A percentile compares a stretch with the other conserved stretches of the same genome.
Evolutionary conservation across 2,888 invertebrate genomes (phyloP).

Genomic region (Cephus pygmeus): DNA sequence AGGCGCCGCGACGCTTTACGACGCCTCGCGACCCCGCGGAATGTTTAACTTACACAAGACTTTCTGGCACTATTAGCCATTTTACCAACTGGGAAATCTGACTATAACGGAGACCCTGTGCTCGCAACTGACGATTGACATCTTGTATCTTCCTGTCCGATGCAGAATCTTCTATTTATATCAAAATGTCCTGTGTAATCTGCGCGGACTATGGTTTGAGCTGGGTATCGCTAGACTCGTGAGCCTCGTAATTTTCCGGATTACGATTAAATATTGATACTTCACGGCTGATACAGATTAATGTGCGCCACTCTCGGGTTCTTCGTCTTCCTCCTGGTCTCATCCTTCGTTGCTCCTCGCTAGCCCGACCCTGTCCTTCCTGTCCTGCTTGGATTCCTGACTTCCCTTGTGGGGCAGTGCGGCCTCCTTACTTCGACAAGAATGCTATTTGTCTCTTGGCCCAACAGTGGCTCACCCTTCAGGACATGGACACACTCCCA

Average conservation of each 20-base stretch:
- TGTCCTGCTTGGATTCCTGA: neutral
- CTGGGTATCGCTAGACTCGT: neutral
- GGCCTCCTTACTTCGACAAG: slow-evolving; percentile 20
- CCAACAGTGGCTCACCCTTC: slow-evolving; percentile 13
- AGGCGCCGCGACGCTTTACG: slow-evolving; percentile 70
- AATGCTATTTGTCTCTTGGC: slow-evolving; percentile 55
- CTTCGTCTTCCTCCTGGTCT: neutral
- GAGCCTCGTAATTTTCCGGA: slow-evolving; percentile 52
- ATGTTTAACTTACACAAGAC: slow-evolving; percentile 54
- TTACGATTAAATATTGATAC: slow-evolving; percentile 65
- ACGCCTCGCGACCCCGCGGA: slow-evolving; percentile 55
- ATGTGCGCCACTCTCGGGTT: slow-evolving; percentile 41
- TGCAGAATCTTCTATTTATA: neutral
- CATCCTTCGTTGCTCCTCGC: neutral
- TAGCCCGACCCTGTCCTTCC: neutral
- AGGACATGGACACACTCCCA: neutral
- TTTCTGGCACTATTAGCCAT: slow-evolving; percentile 4
- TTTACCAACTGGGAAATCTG: neutral
- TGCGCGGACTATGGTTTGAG: neutral
- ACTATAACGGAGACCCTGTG: neutral
- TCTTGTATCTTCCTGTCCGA: neutral
- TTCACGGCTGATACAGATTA: slow-evolving; percentile 62
- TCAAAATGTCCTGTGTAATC: neutral
- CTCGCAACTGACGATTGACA: neutral
- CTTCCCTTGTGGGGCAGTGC: neutral